Conservation (phyloP, 2,113 vertebrate species). For the Paralichthys olivaceus region DNA sequence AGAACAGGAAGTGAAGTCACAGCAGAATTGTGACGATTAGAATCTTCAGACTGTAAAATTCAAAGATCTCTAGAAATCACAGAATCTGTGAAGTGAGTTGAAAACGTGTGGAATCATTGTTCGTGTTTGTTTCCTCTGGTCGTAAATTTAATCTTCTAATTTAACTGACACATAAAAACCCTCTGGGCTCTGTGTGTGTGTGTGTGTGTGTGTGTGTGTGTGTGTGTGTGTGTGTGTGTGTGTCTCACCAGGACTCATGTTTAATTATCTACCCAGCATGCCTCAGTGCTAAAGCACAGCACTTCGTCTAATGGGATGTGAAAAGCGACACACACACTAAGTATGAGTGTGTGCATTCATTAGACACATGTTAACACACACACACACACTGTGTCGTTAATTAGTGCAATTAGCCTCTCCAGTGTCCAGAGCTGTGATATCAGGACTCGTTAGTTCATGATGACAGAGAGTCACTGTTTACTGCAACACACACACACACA, state of each 20-base stretch:
- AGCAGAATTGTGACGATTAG: too few species aligned
- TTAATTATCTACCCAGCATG: slow-evolving; percentile 77
- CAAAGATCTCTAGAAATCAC: too few species aligned
- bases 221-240: slow-evolving; percentile 34
- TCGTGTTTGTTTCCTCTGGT: slow-evolving; percentile 38
- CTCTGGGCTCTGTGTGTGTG: slow-evolving; percentile 42
- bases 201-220: slow-evolving; percentile 34
- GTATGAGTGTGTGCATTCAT: slow-evolving; percentile 43
- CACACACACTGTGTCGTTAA: slow-evolving; percentile 66
- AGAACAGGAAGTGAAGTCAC: too few species aligned
- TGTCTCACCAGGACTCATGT: slow-evolving; percentile 41
- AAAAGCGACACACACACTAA: slow-evolving; percentile 64
- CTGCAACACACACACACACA: slow-evolving; percentile 6
- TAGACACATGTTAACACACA: slow-evolving; percentile 60
- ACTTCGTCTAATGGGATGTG: slow-evolving; percentile 76
- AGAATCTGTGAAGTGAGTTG: neutral
- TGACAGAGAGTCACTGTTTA: slow-evolving; percentile 58
- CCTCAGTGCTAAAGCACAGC: slow-evolving; percentile 51
- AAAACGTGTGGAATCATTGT: neutral
- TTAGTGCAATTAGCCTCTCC: slow-evolving; percentile 87
- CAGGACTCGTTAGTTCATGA: slow-evolving; percentile 69
- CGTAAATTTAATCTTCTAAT: slow-evolving; percentile 48
- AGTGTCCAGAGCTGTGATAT: slow-evolving; percentile 77
- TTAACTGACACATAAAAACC: slow-evolving; percentile 50
- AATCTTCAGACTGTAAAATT: too few species aligned